These are phyloP conservation scores for Calyptomena viridis DNA, from an alignment of 2,113 vertebrate genomes.

Conservation along the genomic window DNA sequence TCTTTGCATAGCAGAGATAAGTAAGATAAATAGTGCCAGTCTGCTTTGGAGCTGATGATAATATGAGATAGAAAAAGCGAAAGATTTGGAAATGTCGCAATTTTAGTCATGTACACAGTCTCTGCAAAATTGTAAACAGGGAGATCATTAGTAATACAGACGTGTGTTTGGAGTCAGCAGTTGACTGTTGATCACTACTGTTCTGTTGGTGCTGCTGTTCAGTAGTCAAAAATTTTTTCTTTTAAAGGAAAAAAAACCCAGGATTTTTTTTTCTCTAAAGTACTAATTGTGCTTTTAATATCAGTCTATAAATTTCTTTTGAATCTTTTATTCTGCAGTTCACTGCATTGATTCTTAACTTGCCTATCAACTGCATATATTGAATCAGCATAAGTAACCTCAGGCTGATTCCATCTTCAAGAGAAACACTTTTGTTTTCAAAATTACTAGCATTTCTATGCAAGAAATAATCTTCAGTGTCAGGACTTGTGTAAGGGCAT, in stretches of 20 bases:
- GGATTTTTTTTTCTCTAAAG: background rate
- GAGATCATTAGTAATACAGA: background rate
- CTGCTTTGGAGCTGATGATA: background rate
- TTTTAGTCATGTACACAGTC: background rate
- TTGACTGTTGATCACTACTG: background rate
- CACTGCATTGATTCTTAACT: background rate
- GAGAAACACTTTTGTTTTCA: background rate
- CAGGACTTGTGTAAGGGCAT: slow-evolving; percentile 38
- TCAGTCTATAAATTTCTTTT: background rate
- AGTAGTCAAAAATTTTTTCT: background rate
- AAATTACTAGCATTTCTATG: background rate
- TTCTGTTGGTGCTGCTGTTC: background rate
- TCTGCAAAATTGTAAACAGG: background rate
- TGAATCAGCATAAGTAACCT: background rate
- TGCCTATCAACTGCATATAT: background rate
- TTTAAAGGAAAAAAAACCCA: background rate
- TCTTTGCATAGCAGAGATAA: background rate
- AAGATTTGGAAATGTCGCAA: background rate
- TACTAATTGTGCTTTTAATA: background rate
- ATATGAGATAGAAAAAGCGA: background rate
- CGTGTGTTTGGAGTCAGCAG: background rate
- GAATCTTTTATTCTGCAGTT: background rate
- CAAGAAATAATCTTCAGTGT: background rate
- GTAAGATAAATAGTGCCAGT: background rate
- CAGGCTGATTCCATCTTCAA: background rate